Conservation (phyloP, 2,113 vertebrate species). For the Mormoops blainvillei region DNA sequence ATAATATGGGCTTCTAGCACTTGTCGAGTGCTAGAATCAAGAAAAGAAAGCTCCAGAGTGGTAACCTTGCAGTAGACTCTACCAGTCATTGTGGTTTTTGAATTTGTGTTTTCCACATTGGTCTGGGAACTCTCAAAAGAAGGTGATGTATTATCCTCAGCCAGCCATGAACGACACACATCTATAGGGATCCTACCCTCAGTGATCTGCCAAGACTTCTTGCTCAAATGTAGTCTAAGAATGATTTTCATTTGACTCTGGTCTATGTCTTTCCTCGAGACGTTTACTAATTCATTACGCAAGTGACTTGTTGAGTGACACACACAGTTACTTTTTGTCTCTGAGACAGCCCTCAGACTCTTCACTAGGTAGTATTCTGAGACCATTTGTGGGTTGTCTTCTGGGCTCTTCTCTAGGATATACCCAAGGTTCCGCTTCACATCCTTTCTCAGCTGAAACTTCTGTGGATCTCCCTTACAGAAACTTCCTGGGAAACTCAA, state of each 20-base stretch:
- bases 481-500: not conserved
- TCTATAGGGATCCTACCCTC: not conserved
- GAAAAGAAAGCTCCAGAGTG: not conserved
- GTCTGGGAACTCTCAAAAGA: not conserved
- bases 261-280: not conserved
- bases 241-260: not conserved
- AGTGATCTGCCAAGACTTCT: slow-evolving; percentile 40
- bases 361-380: not conserved
- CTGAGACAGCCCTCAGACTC: not conserved
- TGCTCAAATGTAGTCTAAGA: slow-evolving; percentile 19
- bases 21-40: not conserved
- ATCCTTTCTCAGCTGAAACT: not conserved
- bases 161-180: slow-evolving; percentile 14
- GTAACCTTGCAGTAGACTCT: not conserved
- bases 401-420: not conserved
- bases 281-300: not conserved
- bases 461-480: not conserved
- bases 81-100: not conserved
- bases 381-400: not conserved
- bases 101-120: not conserved
- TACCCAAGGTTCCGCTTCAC: not conserved
- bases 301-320: not conserved
- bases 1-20: slow-evolving; percentile 42
- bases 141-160: not conserved
- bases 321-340: not conserved